Conservation (phyloP, 2,888 invertebrate species). For the Steinernema scapterisci region DNA sequence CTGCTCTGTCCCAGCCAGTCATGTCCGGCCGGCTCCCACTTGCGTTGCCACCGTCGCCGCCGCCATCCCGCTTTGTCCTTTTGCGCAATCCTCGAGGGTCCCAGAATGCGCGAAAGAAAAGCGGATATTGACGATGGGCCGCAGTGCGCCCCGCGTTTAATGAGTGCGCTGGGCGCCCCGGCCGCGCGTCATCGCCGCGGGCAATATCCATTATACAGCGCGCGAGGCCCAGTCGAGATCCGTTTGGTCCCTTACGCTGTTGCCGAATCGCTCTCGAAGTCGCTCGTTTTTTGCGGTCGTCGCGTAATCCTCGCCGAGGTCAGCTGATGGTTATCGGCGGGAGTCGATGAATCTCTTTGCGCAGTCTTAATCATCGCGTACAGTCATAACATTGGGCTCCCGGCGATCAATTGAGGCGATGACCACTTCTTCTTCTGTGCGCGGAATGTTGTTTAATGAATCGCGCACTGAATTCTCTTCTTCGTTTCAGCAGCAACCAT, state of each 20-base stretch:
- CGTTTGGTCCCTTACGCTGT: background rate
- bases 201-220: slow-evolving; percentile 17
- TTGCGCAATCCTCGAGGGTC: slow-evolving; percentile 1
- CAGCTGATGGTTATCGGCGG: slow-evolving; percentile 8
- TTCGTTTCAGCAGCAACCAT: slow-evolving; percentile 4
- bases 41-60: background rate
- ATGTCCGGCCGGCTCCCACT: too few relatives aligned
- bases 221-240: background rate
- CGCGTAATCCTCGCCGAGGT: background rate
- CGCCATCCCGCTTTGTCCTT: slow-evolving; percentile 13
- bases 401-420: background rate
- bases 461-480: background rate
- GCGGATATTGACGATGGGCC: slow-evolving; percentile 20
- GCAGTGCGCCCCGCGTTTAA: slow-evolving; percentile 8
- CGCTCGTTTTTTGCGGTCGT: background rate
- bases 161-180: background rate
- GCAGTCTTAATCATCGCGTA: slow-evolving; percentile 13
- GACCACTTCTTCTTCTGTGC: slow-evolving; percentile 2
- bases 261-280: background rate
- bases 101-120: background rate
- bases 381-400: slow-evolving; percentile 1
- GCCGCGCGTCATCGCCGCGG: background rate
- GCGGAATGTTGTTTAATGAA: slow-evolving; percentile 15
- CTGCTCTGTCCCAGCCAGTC: background rate
- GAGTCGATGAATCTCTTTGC: slow-evolving; percentile 1